phyloP scores from a whole-genome alignment of 2,797 vertebrate species.

The Geotrypetes seraphini region DNA sequence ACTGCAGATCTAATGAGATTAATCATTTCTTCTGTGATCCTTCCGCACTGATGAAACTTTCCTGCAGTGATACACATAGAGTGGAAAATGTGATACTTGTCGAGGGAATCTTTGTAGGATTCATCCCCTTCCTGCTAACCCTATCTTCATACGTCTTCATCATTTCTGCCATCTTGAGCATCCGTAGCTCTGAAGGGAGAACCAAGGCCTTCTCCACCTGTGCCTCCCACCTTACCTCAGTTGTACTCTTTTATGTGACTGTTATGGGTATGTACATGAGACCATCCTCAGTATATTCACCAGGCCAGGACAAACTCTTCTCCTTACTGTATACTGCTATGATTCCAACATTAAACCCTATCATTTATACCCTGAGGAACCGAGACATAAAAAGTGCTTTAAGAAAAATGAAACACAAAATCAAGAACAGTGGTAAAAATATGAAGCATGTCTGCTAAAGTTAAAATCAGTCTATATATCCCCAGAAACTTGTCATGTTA shows the following conservation, averaged over 20 bases:
- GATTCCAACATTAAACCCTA: slow-evolving; percentile 33
- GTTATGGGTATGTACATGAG: slow-evolving; percentile 31
- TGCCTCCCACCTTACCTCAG: slow-evolving; percentile 30
- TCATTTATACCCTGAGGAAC: slow-evolving; percentile 37
- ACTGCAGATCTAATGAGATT: not conserved
- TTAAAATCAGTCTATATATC: too few species aligned
- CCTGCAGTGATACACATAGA: not conserved
- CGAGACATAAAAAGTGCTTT: slow-evolving; percentile 28
- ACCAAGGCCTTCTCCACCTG: slow-evolving; percentile 34
- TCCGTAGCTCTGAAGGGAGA: slow-evolving; percentile 11
- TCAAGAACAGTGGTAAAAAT: too few species aligned
- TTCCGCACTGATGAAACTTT: not conserved
- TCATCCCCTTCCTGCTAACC: slow-evolving; percentile 13
- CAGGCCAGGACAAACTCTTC: slow-evolving; percentile 29
- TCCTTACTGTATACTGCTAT: slow-evolving; percentile 32
- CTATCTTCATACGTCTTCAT: slow-evolving; percentile 31
- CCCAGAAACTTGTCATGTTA: too few species aligned
- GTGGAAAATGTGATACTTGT: not conserved
- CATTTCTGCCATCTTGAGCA: slow-evolving; percentile 14
- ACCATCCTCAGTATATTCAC: slow-evolving; percentile 12
- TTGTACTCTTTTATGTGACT: slow-evolving; percentile 32
- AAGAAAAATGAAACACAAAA: not conserved
- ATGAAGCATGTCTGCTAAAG: too few species aligned
- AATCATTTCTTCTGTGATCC: slow-evolving; percentile 1
- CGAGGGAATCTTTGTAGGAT: not conserved